Evolutionary conservation across 2,888 invertebrate genomes (phyloP).

Genomic region (Tipula confusa): DNA sequence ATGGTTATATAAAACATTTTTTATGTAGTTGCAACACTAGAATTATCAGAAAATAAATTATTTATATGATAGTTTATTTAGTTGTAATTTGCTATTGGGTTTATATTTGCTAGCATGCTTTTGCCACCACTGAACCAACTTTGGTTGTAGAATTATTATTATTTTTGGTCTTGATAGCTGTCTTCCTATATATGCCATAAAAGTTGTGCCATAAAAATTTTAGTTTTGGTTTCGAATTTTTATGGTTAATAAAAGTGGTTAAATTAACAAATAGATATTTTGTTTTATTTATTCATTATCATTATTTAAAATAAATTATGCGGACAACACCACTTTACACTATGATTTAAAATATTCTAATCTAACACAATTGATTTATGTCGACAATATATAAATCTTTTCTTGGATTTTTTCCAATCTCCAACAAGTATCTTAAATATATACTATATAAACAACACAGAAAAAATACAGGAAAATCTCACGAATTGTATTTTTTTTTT

Average conservation of each 20-base stretch:
- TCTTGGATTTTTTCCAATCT: neutral
- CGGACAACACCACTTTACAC: no score
- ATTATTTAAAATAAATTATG: no score
- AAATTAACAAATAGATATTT: no score
- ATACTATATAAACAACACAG: neutral
- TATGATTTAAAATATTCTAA: no score
- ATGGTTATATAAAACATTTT: neutral
- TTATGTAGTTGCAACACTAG: neutral
- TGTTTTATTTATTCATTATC: no score
- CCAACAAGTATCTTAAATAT: slow-evolving; percentile 9
- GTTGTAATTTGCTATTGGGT: neutral
- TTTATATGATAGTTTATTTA: slow-evolving; percentile 13
- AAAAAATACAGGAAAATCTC: slow-evolving; percentile 3
- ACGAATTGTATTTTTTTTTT: neutral
- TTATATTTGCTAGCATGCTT: neutral
- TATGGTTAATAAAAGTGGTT: neutral
- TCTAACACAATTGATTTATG: neutral
- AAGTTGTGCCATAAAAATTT: neutral
- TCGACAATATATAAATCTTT: neutral
- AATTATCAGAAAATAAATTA: slow-evolving; percentile 12
- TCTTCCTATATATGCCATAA: neutral
- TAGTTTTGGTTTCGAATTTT: neutral
- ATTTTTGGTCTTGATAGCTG: neutral
- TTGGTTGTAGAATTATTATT: neutral
- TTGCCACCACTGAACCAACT: neutral